Percentiles rank a stretch among this genome's conserved stretches.
Evolutionary conservation across 92 coral and sea anemone species (phyloP).

Genomic region (Parazoanthus swiftii): DNA sequence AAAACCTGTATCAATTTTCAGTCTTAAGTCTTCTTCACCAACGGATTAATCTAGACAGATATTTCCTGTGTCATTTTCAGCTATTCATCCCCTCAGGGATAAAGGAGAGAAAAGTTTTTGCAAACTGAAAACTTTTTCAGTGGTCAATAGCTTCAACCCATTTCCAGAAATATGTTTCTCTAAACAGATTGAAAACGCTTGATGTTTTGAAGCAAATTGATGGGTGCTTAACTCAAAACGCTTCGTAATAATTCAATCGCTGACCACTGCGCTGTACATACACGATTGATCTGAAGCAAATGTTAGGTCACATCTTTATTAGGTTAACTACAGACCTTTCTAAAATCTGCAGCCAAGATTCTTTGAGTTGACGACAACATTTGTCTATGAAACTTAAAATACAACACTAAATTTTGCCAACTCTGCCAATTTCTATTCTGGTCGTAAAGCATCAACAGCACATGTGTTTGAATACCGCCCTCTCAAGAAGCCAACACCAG

Average conservation of each 20-base stretch:
- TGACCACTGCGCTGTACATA: slow-evolving; percentile 15
- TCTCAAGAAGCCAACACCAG: slow-evolving; percentile 13
- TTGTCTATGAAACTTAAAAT: not conserved
- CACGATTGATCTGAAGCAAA: not conserved
- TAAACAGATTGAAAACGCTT: not conserved
- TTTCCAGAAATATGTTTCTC: not conserved
- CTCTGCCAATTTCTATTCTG: slow-evolving; percentile 1
- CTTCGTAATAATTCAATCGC: not conserved
- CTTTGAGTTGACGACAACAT: slow-evolving; percentile 11
- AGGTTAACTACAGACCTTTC: not conserved
- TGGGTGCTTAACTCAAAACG: slow-evolving; percentile 22
- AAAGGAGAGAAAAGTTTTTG: not conserved
- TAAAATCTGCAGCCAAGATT: slow-evolving; percentile 3
- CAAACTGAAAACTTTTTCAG: not conserved
- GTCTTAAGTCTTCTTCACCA: slow-evolving; percentile 10
- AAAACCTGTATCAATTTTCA: slow-evolving; percentile 22
- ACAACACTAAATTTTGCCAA: not conserved
- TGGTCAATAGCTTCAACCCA: not conserved
- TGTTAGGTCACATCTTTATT: slow-evolving; percentile 21
- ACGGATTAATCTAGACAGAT: slow-evolving; percentile 22
- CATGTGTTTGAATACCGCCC: not conserved
- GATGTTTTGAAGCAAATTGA: not conserved
- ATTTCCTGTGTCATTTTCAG: slow-evolving; percentile 31
- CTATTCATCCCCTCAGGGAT: slow-evolving; percentile 15
- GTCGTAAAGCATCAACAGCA: not conserved